phyloP scores from a whole-genome alignment of 2,113 vertebrate genomes.

The Chionodraco myersi region DNA sequence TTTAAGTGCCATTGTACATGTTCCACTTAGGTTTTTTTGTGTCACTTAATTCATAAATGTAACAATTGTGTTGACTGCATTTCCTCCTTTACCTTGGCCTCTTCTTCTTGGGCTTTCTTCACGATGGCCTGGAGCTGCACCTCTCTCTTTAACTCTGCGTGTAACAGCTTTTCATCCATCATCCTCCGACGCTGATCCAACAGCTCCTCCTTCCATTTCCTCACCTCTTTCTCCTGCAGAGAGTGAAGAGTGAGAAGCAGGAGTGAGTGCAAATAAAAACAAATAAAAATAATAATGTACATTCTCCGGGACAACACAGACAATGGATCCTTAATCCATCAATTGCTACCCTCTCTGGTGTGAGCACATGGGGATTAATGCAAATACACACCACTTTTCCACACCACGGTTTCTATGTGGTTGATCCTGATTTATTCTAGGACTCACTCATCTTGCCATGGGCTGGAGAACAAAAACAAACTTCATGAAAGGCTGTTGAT shows the following conservation, averaged over 20 bases:
- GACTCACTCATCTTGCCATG: slow-evolving; percentile 59
- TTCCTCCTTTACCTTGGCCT: slow-evolving; percentile 89
- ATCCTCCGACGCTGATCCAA: slow-evolving; percentile 94
- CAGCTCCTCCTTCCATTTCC: slow-evolving; percentile 98
- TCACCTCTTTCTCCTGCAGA: slow-evolving; percentile 95
- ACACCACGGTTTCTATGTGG: slow-evolving; percentile 73
- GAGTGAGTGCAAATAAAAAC: neutral
- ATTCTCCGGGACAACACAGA: slow-evolving; percentile 35
- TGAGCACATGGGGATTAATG: slow-evolving; percentile 46
- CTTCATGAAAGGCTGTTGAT: slow-evolving; percentile 75
- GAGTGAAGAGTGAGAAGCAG: slow-evolving; percentile 8
- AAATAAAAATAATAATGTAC: slow-evolving; percentile 4
- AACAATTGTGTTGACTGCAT: neutral
- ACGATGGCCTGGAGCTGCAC: slow-evolving; percentile 98
- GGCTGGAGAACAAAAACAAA: slow-evolving; percentile 73
- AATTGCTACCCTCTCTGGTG: slow-evolving; percentile 27
- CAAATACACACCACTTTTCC: slow-evolving; percentile 56
- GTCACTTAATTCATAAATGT: no score
- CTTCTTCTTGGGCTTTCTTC: slow-evolving; percentile 98
- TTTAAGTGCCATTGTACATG: no score
- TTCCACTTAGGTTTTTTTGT: no score
- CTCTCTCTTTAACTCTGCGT: slow-evolving; percentile 97
- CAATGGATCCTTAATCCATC: slow-evolving; percentile 34
- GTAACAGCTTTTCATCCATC: slow-evolving; percentile 98
- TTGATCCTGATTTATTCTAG: slow-evolving; percentile 71